phyloP scores from a whole-genome alignment of 2,113 vertebrate genomes.

The Anoura caudifer region DNA sequence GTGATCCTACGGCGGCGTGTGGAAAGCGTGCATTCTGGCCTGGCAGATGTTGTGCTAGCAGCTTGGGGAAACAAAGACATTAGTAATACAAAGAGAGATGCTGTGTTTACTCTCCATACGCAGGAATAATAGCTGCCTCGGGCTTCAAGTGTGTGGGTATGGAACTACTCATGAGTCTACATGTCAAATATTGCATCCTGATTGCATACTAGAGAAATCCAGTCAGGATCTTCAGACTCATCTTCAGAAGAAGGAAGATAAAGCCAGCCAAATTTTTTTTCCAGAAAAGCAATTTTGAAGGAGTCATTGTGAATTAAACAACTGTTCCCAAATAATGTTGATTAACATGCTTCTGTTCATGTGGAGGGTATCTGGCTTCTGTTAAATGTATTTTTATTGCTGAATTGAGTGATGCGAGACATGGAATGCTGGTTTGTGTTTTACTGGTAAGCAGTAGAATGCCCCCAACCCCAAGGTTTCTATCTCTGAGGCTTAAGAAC shows the following conservation, averaged over 20 bases:
- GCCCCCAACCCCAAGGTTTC: not conserved
- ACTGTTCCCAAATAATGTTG: not conserved
- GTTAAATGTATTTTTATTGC: not conserved
- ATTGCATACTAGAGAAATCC: not conserved
- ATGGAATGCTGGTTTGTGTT: not conserved
- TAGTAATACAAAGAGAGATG: constrained; percentile 43
- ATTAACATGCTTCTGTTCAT: not conserved
- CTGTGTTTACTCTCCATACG: constrained; percentile 34
- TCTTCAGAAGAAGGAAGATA: constrained; percentile 51
- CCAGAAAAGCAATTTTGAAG: constrained; percentile 28
- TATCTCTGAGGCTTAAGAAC: not conserved
- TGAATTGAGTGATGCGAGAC: not conserved
- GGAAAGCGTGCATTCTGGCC: not conserved
- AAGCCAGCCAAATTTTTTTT: constrained; percentile 53
- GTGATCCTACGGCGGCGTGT: not conserved
- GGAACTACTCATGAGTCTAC: not conserved
- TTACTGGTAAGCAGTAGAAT: not conserved
- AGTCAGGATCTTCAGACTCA: constrained; percentile 25
- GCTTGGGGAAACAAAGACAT: constrained; percentile 39
- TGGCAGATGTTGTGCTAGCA: constrained; percentile 37
- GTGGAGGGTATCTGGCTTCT: not conserved
- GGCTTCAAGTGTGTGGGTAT: constrained; percentile 15
- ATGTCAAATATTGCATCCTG: not conserved
- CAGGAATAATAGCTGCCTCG: not conserved
- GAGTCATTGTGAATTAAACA: not conserved